Base-by-base conservation (phyloP, 2,888 invertebrate species). In the Pseudococcus viburni region DNA sequence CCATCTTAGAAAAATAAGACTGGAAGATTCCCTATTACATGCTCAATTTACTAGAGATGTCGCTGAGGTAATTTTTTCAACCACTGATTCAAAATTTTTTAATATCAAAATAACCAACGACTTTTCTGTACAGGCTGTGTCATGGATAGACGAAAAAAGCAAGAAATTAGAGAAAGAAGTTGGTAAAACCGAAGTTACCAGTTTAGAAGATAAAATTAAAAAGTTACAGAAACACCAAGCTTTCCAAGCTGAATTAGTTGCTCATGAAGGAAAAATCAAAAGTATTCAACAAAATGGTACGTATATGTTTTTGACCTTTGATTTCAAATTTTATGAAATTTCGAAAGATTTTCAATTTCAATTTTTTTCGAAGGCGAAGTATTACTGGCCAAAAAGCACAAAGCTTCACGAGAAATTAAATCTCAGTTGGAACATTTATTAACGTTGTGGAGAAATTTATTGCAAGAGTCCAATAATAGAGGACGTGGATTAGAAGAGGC, bases 401-500 rank as follows among this genome's bases (percentile, higher is more conserved):
- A 93, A 91, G 95, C 93, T 89, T 95, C 94, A 89, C 93, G 92
- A 5, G 95, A 95, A 90, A 95, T 96, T 88, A 93, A 93, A 89
- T 93, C 93, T 85, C 95, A 96, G 90, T 92, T 97, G 89, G 93
- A 94, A 12, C 93, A 94, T 89, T 93, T 98, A 59, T 93, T 95
- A 19, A 92, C 93, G 0, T 95, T 95, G 73, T 98, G 98, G 98
- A 93, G 93, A 89, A 93, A 94, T 90, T 92, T 98, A 73, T 93
- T 97, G 88, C 92, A 94, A 46, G 97, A 97, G 86, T 94, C 94
- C 90, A 93, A 93, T 88, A 94, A 94, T 90, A 91, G 94, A 91
- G 95, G 97, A 59, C 94, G 96, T 89, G 98, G 98, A 0, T 92
- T 99, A 19, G 99, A 98, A 92, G 99, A 99, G 91, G 99, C 99